Evolutionary conservation across 2,113 vertebrate genomes (phyloP).

Genomic region (Microtus montanus): DNA sequence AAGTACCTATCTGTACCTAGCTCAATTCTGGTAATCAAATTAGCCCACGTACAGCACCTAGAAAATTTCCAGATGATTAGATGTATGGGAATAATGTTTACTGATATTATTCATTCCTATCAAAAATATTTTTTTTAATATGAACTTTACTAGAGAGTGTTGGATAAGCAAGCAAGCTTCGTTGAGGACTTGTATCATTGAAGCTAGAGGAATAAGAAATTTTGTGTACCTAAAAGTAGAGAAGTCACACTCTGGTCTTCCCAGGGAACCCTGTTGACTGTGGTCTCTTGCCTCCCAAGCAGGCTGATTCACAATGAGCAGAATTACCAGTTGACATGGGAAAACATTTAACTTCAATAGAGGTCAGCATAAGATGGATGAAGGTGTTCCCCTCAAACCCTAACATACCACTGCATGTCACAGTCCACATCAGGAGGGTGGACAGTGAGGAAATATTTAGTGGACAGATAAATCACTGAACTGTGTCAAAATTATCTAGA

Average conservation of each 20-base stretch:
- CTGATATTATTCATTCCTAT: neutral
- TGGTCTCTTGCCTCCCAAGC: neutral
- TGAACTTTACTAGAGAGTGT: neutral
- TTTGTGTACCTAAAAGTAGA: neutral
- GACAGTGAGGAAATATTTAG: neutral
- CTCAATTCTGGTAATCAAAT: neutral
- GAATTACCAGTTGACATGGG: neutral
- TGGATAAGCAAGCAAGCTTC: neutral
- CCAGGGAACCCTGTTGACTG: neutral
- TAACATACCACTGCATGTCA: fast-evolving
- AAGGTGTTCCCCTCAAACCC: neutral
- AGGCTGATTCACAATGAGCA: fast-evolving
- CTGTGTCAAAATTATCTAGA: neutral
- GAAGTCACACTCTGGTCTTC: neutral
- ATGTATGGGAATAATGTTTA: neutral
- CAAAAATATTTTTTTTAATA: neutral
- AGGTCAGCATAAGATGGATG: neutral
- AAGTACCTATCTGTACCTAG: neutral
- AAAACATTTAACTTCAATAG: neutral
- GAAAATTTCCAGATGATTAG: neutral
- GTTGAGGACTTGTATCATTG: no score
- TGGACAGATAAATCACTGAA: neutral
- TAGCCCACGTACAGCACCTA: neutral
- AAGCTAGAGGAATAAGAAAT: neutral
- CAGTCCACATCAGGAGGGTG: neutral